Percentiles rank a stretch among this genome's conserved stretches.
Evolutionary conservation across 2,888 invertebrate genomes (phyloP).

Genomic region (Lycia hirtaria): DNA sequence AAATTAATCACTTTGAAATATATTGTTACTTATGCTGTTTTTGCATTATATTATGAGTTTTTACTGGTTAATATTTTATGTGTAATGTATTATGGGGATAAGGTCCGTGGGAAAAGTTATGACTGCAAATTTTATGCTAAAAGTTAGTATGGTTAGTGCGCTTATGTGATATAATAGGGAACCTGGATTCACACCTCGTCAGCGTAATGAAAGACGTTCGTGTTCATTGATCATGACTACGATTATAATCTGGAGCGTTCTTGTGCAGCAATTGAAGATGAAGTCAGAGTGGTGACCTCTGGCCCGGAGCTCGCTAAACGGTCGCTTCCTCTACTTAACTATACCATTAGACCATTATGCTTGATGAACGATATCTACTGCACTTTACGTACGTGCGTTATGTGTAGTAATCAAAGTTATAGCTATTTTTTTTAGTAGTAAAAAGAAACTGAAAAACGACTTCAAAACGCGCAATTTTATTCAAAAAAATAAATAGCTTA

Average conservation of each 20-base stretch:
- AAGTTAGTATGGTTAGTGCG: too few species aligned
- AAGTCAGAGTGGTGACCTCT: conserved; percentile 31
- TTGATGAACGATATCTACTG: conserved; percentile 15
- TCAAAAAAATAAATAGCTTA: too few species aligned
- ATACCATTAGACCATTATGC: conserved; percentile 29
- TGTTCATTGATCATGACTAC: conserved; percentile 11
- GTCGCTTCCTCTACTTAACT: conserved; percentile 39
- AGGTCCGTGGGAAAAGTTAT: too few species aligned
- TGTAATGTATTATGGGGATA: too few species aligned
- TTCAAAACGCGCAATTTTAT: too few species aligned
- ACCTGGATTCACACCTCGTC: too few species aligned
- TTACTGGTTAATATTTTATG: too few species aligned
- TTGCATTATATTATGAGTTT: too few species aligned
- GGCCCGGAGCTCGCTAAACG: conserved; percentile 38
- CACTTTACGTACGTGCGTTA: conserved; percentile 6
- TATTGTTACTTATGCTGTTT: too few species aligned
- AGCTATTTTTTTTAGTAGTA: not conserved
- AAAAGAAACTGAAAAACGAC: too few species aligned
- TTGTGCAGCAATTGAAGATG: conserved; percentile 30
- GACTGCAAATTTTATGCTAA: too few species aligned
- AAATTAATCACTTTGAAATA: too few species aligned
- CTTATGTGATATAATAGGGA: not conserved
- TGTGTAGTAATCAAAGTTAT: not conserved
- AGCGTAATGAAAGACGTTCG: not conserved
- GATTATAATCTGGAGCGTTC: conserved; percentile 7